Conservation (phyloP, 2,113 vertebrate genomes). For the Ophiodon elongatus region DNA sequence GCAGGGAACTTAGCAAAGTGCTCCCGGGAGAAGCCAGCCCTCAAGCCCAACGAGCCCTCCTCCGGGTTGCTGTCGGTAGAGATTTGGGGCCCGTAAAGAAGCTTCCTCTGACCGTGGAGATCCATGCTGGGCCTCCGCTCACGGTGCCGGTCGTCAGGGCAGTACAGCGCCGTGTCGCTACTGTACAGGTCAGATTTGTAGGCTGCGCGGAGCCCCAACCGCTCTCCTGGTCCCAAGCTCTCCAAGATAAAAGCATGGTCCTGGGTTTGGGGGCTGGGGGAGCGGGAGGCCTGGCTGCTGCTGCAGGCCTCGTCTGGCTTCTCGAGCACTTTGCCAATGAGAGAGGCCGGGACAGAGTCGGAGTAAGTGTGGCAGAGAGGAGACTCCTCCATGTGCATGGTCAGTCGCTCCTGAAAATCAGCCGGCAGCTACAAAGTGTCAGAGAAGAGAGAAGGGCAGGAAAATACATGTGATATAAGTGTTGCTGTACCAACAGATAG, state of each 20-base stretch:
- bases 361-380: slow-evolving; percentile 90
- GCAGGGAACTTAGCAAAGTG: slow-evolving; percentile 91
- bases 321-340: slow-evolving; percentile 92
- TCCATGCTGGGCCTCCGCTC: slow-evolving; percentile 93
- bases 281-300: slow-evolving; percentile 87
- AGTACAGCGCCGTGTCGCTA: slow-evolving; percentile 96
- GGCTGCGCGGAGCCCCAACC: slow-evolving; percentile 84
- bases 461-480: background rate
- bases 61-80: slow-evolving; percentile 94
- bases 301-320: slow-evolving; percentile 90
- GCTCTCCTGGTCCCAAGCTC: slow-evolving; percentile 83
- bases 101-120: slow-evolving; percentile 86
- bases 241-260: slow-evolving; percentile 81
- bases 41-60: slow-evolving; percentile 87
- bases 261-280: slow-evolving; percentile 89
- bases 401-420: slow-evolving; percentile 94
- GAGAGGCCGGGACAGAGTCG: slow-evolving; percentile 90
- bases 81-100: slow-evolving; percentile 90
- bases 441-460: slow-evolving; percentile 8
- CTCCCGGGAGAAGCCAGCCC: slow-evolving; percentile 87
- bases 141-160: slow-evolving; percentile 89
- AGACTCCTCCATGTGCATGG: slow-evolving; percentile 91
- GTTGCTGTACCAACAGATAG: background rate
- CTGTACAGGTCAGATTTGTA: slow-evolving; percentile 95
- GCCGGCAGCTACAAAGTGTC: slow-evolving; percentile 87